A percentile compares a stretch with the other conserved stretches of the same genome.
Evolutionary conservation across 2,888 invertebrate species (phyloP).

Genomic region (Mimumesa dahlbomi): DNA sequence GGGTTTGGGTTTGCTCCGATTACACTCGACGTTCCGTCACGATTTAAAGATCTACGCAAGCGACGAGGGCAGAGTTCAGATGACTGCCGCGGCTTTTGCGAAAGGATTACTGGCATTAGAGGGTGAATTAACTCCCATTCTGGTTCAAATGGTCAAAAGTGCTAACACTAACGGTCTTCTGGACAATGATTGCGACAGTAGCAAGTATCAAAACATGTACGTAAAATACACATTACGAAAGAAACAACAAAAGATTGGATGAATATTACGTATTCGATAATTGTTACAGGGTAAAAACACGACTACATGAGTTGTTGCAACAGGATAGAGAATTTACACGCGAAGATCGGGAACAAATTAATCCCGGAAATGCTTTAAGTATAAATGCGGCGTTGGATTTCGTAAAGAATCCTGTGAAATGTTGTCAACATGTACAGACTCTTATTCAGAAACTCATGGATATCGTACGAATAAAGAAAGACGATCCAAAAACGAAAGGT

Average conservation of each 20-base stretch:
- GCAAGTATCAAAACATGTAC: conserved; percentile 96
- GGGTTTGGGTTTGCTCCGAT: conserved; percentile 94
- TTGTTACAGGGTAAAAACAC: conserved; percentile 92
- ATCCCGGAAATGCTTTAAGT: conserved; percentile 95
- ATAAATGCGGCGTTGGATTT: conserved; percentile 95
- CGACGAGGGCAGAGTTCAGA: conserved; percentile 99
- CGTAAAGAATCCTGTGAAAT: conserved; percentile 96
- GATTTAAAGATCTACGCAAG: conserved; percentile 99
- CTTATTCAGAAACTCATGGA: conserved; percentile 93
- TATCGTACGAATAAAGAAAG: conserved; percentile 91
- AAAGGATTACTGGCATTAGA: conserved; percentile 98
- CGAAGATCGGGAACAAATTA: conserved; percentile 92
- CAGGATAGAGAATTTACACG: conserved; percentile 92
- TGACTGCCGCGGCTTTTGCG: conserved; percentile 99
- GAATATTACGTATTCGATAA: too few relatives aligned
- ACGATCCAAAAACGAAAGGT: conserved; percentile 94
- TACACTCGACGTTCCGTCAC: conserved; percentile 99
- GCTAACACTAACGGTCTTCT: conserved; percentile 99
- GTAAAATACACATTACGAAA: too few relatives aligned
- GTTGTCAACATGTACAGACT: conserved; percentile 94
- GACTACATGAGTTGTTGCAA: conserved; percentile 95
- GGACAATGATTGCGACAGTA: conserved; percentile 99
- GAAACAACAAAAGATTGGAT: too few relatives aligned
- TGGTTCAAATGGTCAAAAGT: conserved; percentile 99
- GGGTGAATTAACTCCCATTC: conserved; percentile 98